phyloP scores from a whole-genome alignment of 2,797 vertebrate species.

The Malacoctenus gilli region DNA sequence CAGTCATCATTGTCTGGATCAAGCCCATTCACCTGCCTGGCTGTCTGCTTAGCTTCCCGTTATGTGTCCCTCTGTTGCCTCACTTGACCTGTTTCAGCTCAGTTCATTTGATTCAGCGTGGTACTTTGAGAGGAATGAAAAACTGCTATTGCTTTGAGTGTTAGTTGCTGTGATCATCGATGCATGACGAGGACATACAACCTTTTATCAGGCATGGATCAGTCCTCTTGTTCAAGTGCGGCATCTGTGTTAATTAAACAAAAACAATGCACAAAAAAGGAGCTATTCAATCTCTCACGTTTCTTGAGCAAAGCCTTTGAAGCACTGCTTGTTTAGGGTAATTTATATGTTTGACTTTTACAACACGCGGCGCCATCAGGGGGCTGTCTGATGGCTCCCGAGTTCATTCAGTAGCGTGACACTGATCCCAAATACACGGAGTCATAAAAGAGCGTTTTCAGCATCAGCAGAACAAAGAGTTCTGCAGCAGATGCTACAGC shows the following conservation, averaged over 20 bases:
- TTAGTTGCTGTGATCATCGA: constrained; percentile 4
- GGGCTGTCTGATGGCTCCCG: neutral
- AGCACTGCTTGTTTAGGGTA: neutral
- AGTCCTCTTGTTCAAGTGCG: constrained; percentile 1
- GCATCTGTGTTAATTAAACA: too few relatives aligned
- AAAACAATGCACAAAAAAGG: neutral
- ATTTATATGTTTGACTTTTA: neutral
- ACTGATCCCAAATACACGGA: neutral
- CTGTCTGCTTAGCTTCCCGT: constrained; percentile 37
- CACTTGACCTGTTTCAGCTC: constrained; percentile 35
- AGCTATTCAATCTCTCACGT: neutral
- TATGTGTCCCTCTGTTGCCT: constrained; percentile 29
- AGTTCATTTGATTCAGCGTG: constrained; percentile 2
- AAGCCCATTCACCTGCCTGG: constrained; percentile 46
- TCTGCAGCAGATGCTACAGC: neutral
- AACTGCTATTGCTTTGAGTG: neutral
- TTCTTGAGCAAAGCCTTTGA: neutral
- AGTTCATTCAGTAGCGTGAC: neutral
- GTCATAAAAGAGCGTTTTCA: neutral
- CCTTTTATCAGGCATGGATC: constrained; percentile 38
- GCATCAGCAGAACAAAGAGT: neutral
- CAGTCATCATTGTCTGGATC: constrained; percentile 43
- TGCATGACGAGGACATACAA: constrained; percentile 7
- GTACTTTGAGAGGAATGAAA: neutral
- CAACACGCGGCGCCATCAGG: neutral